Percentiles rank a stretch among this genome's conserved stretches.
phyloP scores from a whole-genome alignment of 2,113 vertebrate genomes.

The Baryphthengus martii region DNA sequence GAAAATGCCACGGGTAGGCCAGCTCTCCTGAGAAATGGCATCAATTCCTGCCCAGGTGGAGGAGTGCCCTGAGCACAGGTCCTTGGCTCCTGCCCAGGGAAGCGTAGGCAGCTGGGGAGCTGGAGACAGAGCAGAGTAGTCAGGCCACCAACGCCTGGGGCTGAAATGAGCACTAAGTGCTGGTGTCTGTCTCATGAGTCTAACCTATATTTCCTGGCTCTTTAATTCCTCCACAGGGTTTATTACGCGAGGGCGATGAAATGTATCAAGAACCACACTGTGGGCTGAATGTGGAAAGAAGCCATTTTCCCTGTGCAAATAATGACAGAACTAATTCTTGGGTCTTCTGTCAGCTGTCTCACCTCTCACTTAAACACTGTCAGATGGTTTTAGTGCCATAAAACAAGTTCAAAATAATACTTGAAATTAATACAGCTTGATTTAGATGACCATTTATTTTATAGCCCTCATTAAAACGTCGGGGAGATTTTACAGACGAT shows the following conservation, averaged over 20 bases:
- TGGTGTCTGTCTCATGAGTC: rapidly evolving
- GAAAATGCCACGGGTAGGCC: neutral
- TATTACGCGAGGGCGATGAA: neutral
- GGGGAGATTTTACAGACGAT: constrained; percentile 45
- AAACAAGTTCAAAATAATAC: constrained; percentile 28
- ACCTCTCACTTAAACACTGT: neutral
- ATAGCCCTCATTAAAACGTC: constrained; percentile 36
- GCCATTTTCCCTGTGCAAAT: constrained; percentile 20
- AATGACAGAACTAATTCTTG: constrained; percentile 35
- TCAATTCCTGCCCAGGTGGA: neutral
- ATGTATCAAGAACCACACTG: constrained; percentile 1
- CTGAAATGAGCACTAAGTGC: neutral
- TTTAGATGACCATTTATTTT: constrained; percentile 50
- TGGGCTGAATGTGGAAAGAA: constrained; percentile 1
- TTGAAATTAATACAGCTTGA: constrained; percentile 53
- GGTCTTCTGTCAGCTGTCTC: constrained; percentile 8
- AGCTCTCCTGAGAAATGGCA: neutral
- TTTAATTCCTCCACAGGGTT: constrained; percentile 24
- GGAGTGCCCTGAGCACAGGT: neutral
- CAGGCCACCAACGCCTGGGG: neutral
- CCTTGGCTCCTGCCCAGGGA: neutral
- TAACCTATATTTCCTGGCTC: constrained; percentile 18
- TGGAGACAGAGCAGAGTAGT: neutral
- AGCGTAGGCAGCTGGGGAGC: neutral
- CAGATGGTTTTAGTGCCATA: neutral